Evolutionary conservation across 2,888 invertebrate genomes (phyloP).

Genomic region (Habrosyne pyritoides): DNA sequence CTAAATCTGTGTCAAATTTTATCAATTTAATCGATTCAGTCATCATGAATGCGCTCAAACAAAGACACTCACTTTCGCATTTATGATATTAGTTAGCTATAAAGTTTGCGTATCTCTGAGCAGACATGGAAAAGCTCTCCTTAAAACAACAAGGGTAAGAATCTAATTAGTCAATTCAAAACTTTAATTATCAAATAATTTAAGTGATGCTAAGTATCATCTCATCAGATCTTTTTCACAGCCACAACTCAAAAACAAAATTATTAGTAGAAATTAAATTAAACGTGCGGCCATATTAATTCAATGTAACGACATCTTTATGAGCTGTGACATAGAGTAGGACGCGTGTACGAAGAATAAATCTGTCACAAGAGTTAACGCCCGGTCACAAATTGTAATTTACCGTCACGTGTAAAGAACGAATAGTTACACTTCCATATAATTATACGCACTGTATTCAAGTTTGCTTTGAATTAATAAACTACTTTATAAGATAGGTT

Average conservation of each 20-base stretch:
- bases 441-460: constrained; percentile 13
- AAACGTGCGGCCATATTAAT: constrained; percentile 66
- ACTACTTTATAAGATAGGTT: background rate
- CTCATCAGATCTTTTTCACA: constrained; percentile 23
- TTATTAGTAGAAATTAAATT: constrained; percentile 67
- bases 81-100: no score
- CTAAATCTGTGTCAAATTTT: no score
- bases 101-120: no score
- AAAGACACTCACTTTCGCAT: no score
- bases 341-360: constrained; percentile 73
- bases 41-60: no score
- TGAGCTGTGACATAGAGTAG: constrained; percentile 76
- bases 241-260: constrained; percentile 40
- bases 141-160: no score
- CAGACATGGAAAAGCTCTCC: no score
- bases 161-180: background rate
- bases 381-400: constrained; percentile 77
- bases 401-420: constrained; percentile 61
- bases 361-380: constrained; percentile 73
- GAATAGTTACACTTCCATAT: constrained; percentile 44
- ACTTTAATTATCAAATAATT: background rate
- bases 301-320: constrained; percentile 75
- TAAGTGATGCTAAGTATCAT: background rate
- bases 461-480: constrained; percentile 11
- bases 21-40: no score